phyloP scores from a whole-genome alignment of 2,113 vertebrate genomes.

The Elanoides forficatus region DNA sequence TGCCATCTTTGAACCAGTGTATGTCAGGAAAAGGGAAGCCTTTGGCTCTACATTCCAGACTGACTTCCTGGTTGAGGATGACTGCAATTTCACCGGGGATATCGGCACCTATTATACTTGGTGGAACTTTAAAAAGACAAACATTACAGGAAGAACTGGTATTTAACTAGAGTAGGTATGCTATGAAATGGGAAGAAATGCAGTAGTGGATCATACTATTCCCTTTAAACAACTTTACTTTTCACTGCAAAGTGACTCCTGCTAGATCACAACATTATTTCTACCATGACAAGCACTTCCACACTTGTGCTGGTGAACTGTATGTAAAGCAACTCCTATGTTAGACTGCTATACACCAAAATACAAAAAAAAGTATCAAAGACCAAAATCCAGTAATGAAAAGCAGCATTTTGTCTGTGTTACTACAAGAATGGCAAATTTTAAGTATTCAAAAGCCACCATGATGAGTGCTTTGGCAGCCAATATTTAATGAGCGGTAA shows the following conservation, averaged over 20 bases:
- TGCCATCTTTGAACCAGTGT: slow-evolving; percentile 96
- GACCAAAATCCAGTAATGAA: neutral
- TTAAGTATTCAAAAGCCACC: neutral
- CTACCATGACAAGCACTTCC: neutral
- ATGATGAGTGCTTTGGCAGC: neutral
- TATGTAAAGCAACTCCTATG: rapidly evolving
- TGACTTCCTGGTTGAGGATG: slow-evolving; percentile 79
- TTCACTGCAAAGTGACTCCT: neutral
- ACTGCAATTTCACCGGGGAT: slow-evolving; percentile 75
- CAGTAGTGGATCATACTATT: neutral
- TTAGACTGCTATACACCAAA: neutral
- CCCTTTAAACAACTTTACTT: neutral
- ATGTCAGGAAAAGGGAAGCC: slow-evolving; percentile 87
- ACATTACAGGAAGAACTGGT: neutral
- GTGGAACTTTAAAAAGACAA: slow-evolving; percentile 81
- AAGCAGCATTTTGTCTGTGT: neutral
- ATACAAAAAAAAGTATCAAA: neutral
- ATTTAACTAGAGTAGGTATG: neutral
- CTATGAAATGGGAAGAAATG: neutral
- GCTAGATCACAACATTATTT: neutral
- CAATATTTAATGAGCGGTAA: neutral
- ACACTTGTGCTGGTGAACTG: neutral
- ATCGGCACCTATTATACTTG: slow-evolving; percentile 75
- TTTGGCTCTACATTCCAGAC: slow-evolving; percentile 85
- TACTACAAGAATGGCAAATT: neutral